Evolutionary conservation across 2,888 invertebrate genomes (phyloP), one percentile per base, ranked within the genome.

Genomic region (Abscondita cerata): DNA sequence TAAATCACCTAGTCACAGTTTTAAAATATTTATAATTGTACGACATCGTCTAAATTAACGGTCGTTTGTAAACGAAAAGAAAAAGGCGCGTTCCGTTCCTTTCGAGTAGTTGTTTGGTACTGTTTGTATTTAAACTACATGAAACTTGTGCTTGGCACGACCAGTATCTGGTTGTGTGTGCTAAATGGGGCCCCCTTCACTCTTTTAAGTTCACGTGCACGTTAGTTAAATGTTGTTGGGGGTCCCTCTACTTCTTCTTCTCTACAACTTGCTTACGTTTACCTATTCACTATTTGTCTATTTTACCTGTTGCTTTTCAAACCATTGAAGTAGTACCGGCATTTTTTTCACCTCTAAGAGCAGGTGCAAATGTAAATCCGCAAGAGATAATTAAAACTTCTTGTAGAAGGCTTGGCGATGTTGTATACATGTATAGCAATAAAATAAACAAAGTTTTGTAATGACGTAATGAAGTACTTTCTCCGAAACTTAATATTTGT

Each of bases 101-200:
- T 41, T 41, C 25, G 15, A 50, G 52, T 31, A 18, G 6, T 36
- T 44, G 33, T 18, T 18, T 12, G 11, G 44, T 52, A 50, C 52
- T 51, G 51, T 25, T 40, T 40, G 15, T 8, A 13, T 31, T 2
- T 31, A 41, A 41, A 40, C 50, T 9, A 31, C 25, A 44, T 34
- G 44, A 25, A 44, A 20, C 46, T 46, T 54, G 9, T 34, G 41
- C 50, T 53, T 44, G 57, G 58, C 51, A 61, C 56, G 55, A 51
- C 47, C 31, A 48, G 54, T 56, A 54, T 81, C 72, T 76, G 81
- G 81, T 80, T 79, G 81, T 79, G 33, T 79, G 51, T 57, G 16
- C 44, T 62, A 72, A 79, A 75, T 68, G 76, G 68, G 59, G 81
- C 79, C 72, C 74, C 80, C 79, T 82, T 82, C 79, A 80, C 82